phyloP scores from a whole-genome alignment of 1,140 invertebrate genomes.

The Riptortus pedestris region DNA sequence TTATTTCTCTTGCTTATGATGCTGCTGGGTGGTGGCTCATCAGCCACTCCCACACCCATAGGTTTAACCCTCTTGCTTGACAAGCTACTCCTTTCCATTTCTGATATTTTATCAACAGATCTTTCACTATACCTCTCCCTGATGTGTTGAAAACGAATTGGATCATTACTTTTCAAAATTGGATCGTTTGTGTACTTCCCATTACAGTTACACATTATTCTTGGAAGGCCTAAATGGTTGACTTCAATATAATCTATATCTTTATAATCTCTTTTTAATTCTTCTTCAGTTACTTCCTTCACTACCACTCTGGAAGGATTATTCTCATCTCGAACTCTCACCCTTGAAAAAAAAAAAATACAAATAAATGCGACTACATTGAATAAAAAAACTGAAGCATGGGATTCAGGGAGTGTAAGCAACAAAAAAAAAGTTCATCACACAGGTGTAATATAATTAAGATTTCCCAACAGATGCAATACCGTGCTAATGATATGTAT shows the following conservation, averaged over 20 bases:
- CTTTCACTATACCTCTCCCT: background rate
- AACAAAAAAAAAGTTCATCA: too few species aligned
- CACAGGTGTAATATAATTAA: too few species aligned
- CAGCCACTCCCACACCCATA: background rate
- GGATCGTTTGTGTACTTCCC: conserved; percentile 21
- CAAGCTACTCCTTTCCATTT: background rate
- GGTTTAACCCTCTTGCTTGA: background rate
- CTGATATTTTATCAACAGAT: background rate
- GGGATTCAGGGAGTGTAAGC: too few species aligned
- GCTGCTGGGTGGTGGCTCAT: background rate
- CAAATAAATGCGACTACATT: too few species aligned
- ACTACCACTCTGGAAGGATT: conserved; percentile 1
- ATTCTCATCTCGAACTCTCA: conserved; percentile 18
- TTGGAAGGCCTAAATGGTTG: conserved; percentile 25
- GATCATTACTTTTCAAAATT: conserved; percentile 1
- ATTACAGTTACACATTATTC: conserved; percentile 26
- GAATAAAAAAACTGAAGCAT: too few species aligned
- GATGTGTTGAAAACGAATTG: conserved; percentile 11
- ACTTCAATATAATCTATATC: conserved; percentile 21
- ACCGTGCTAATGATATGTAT: too few species aligned
- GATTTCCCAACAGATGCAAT: too few species aligned
- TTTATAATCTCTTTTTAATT: conserved; percentile 23
- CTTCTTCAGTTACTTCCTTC: conserved; percentile 9
- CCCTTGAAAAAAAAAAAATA: conserved; percentile 9
- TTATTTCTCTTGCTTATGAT: background rate